Base-by-base conservation (phyloP, 2,888 invertebrate species). In the Brachynemurus nebulosus region DNA sequence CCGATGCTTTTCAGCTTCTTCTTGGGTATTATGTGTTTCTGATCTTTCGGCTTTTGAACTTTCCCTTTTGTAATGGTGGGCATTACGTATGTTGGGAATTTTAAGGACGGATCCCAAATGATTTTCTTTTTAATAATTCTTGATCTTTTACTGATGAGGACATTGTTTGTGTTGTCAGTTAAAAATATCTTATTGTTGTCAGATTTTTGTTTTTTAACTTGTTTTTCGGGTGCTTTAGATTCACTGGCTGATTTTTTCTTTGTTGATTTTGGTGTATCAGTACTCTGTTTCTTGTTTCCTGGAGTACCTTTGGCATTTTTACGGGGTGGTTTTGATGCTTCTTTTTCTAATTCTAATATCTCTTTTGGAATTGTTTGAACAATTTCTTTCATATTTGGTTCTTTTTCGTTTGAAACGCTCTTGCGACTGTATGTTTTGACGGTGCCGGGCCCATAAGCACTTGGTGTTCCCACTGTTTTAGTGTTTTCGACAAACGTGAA, bases 111-210 rank as follows among this genome's bases (percentile, higher is more conserved):
- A 61, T 82, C 81, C 74, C 79, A 82, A 51, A 80, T 80, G 4
- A 80, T 74, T 63, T 81, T 81, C 50, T 75, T 76, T 56, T 80
- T 82, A 20, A 82, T 79, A 16, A 80, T 68, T 53, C 81, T 61
- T 3, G 68, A 63, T 47, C 64, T 63, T 50, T 65, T 66, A 12
- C 65, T 66, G 1, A 40, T 40, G 35, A 30, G 34, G 21, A 36
- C 52, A 51, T 41, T 45, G 14, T 33, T 45, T 12, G 30, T 44
- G 9, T 44, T 34, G 11, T n/a, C 17, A 7, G 30, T 30, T n/a
- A 18, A 16, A 21, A 25, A 25, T 18, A 25, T 44, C 38, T 44
- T 19, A n/a, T 36, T 36, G 6, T 19, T n/a, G 12, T 36, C 36
- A 8, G 16, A n/a, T 27, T 27, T 35, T 20, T 45, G 14, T 35